Evolutionary conservation across 2,113 vertebrate genomes (phyloP).

Genomic region (Aramus guarauna): DNA sequence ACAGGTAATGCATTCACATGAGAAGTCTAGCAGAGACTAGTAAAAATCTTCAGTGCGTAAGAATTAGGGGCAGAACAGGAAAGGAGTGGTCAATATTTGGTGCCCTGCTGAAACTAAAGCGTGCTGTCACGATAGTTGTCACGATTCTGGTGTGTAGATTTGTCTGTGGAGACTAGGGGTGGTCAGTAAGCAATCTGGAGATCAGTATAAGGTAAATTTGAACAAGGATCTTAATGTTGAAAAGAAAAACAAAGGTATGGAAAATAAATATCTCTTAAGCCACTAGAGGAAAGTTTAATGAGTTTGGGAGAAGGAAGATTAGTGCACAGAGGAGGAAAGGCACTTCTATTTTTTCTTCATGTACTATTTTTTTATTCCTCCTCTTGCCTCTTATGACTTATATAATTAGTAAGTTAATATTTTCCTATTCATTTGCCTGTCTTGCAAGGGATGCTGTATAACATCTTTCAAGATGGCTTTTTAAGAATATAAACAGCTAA

Average conservation of each 20-base stretch:
- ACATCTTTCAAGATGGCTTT: not conserved
- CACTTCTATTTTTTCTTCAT: not conserved
- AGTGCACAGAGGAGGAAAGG: not conserved
- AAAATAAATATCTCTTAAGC: not conserved
- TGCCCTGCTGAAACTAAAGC: not conserved
- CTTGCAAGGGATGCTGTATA: not conserved
- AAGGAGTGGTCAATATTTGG: not conserved
- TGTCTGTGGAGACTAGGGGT: not conserved
- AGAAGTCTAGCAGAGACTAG: not conserved
- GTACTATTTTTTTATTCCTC: not conserved
- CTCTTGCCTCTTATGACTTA: not conserved
- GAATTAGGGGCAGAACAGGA: not conserved
- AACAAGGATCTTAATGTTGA: not conserved
- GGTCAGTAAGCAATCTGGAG: not conserved
- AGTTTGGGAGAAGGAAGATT: not conserved
- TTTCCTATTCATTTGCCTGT: not conserved
- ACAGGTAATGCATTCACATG: not conserved
- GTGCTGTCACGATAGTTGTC: not conserved
- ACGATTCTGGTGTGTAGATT: not conserved
- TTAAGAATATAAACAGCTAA: slow-evolving; percentile 18
- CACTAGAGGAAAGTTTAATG: not conserved
- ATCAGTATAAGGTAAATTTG: not conserved
- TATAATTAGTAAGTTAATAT: not conserved
- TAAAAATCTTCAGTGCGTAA: not conserved
- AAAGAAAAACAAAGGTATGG: not conserved